Evolutionary conservation across 1,140 invertebrate genomes (phyloP), one percentile per base, ranked within the genome.

Genomic region (Apis dorsata): DNA sequence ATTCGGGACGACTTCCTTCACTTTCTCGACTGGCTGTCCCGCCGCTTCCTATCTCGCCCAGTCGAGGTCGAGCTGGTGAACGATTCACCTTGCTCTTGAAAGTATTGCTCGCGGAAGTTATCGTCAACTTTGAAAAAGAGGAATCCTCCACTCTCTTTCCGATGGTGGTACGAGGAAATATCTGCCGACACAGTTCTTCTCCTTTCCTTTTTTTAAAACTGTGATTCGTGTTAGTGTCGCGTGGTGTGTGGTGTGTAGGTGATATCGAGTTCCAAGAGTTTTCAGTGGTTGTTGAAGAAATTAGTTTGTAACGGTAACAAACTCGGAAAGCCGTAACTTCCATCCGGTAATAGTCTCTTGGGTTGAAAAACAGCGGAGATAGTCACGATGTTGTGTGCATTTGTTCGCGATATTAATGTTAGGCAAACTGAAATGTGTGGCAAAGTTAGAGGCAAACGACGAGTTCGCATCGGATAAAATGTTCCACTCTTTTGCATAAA

Each of bases 31-130:
- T 19, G 51, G 53, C 34, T 60, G 65, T 13, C 59, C 59, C 24
- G 72, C 28, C n/a, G 71, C 60, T 21, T 55, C 24, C 57, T 63
- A 70, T 78, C 74, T 78, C 74, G 3, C 3, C 9, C 34, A 57
- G 53, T 59, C 24, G 51, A 53, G 55, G 55, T 82, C 55, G 73
- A 15, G 21, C n/a, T n/a, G 28, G 53, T 57, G 55, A 76, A 59
- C 63, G 55, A 28, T 78, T 78, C 66, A 82, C 81, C 74, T 82
- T 82, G 81, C 74, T 77, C 81, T 82, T 78, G 74, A 82, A 78
- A 77, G 57, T 78, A 60, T 69, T 28, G 28, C 66, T 57, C 65
- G 21, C 24, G 57, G 21, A 82, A 82, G 81, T 76, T 76, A 78
- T 63, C 65, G 66, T 21, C 66, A 59, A 82, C 59, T 77, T 82